A percentile compares a stretch with the other conserved stretches of the same genome.
phyloP scores from a whole-genome alignment of 2,797 vertebrate genomes.

The Phrynocephalus vlangalii region DNA sequence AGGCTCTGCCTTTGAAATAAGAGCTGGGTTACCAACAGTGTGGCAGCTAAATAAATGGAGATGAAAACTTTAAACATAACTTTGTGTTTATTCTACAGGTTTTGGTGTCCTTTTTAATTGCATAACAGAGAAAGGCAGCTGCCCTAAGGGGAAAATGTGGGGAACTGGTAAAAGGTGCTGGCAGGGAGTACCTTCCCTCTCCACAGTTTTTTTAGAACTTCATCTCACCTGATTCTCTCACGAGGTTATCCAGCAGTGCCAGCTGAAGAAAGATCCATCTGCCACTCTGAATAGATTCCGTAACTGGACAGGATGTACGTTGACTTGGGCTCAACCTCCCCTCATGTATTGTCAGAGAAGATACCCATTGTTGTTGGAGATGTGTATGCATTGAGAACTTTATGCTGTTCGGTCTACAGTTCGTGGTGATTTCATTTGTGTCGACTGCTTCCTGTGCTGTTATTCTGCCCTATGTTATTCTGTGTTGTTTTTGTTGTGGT shows the following conservation, averaged over 20 bases:
- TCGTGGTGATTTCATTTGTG: neutral
- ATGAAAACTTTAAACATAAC: neutral
- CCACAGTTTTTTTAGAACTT: neutral
- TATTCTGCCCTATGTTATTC: neutral
- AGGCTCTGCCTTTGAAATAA: conserved; percentile 44
- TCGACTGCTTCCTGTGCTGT: neutral
- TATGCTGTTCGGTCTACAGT: neutral
- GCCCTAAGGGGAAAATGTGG: neutral
- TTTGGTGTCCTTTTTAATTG: neutral
- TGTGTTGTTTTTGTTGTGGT: neutral
- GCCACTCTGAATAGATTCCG: neutral
- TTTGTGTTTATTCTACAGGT: neutral
- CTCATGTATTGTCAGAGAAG: too few relatives aligned
- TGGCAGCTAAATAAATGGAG: conserved; percentile 14
- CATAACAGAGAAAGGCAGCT: neutral
- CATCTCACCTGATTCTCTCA: neutral
- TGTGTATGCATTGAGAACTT: neutral
- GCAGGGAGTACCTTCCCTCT: neutral
- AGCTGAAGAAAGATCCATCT: neutral
- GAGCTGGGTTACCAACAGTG: conserved; percentile 53
- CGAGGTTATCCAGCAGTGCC: neutral
- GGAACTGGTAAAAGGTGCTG: too few relatives aligned
- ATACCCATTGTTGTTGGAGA: neutral
- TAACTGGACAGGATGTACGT: too few relatives aligned
- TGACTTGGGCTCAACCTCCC: neutral